These are phyloP conservation scores for Albula goreensis DNA, from an alignment of 2,113 vertebrate genomes.

Conservation along the genomic window DNA sequence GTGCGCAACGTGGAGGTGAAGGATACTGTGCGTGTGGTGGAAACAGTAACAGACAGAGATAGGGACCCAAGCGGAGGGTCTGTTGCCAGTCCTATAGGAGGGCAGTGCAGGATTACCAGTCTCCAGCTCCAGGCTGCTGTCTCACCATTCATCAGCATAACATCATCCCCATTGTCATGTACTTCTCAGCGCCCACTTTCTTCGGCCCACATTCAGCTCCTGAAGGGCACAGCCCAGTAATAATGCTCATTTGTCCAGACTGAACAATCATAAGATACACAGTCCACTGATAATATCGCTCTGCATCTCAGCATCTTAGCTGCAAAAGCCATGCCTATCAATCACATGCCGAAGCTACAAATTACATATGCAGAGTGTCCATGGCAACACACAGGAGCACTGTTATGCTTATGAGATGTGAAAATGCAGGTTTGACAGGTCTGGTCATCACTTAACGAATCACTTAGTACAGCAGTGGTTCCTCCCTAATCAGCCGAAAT, in stretches of 20 bases:
- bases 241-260: not conserved
- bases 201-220: slow-evolving; percentile 39
- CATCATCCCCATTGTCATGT: slow-evolving; percentile 35
- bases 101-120: slow-evolving; percentile 37
- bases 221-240: slow-evolving; percentile 43
- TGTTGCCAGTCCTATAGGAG: slow-evolving; percentile 52
- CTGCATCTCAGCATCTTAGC: not conserved
- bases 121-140: slow-evolving; percentile 19
- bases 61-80: slow-evolving; percentile 42
- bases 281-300: not conserved
- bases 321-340: not conserved
- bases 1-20: slow-evolving; percentile 99
- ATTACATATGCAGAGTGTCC: slow-evolving; percentile 28
- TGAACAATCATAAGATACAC: not conserved
- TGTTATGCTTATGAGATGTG: slow-evolving; percentile 36
- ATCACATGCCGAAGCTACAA: not conserved
- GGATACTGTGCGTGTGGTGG: slow-evolving; percentile 79
- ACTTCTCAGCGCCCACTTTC: slow-evolving; percentile 30
- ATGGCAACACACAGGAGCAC: slow-evolving; percentile 50
- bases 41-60: slow-evolving; percentile 73
- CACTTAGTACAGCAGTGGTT: not conserved
- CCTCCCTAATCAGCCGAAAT: not conserved
- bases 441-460: not conserved
- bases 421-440: not conserved
- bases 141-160: slow-evolving; percentile 51